Evolutionary conservation across 53 echinoderm and acorn worm species (phyloP).

Genomic region (Zoroaster sp.): DNA sequence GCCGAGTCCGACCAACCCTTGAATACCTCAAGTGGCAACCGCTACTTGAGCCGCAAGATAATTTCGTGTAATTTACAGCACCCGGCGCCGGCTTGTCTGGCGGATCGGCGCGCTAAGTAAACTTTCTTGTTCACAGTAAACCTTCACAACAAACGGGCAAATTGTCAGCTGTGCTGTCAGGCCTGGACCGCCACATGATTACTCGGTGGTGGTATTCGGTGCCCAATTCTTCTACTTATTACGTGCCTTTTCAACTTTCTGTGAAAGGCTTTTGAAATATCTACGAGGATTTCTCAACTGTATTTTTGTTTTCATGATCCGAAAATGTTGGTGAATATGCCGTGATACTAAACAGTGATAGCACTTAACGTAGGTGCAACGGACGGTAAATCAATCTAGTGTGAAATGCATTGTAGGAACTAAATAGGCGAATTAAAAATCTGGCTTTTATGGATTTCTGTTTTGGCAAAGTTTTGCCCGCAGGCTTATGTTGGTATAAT

Average conservation of each 20-base stretch:
- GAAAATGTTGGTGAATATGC: not conserved
- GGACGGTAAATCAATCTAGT: not conserved
- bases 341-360: not conserved
- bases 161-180: conserved; percentile 24
- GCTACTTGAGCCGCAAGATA: conserved; percentile 42
- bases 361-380: not conserved
- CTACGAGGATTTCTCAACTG: not conserved
- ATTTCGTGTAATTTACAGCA: conserved; percentile 44
- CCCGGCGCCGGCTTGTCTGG: conserved; percentile 41
- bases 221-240: not conserved
- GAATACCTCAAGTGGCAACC: conserved; percentile 38
- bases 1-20: conserved; percentile 15
- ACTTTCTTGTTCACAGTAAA: conserved; percentile 6
- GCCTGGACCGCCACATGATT: not conserved
- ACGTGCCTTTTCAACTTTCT: not conserved
- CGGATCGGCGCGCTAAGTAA: conserved; percentile 23
- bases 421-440: not conserved
- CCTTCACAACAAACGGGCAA: conserved; percentile 29
- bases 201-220: not conserved
- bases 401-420: not conserved
- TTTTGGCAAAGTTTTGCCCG: not conserved
- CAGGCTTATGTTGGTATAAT: not conserved
- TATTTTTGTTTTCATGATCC: not conserved
- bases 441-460: not conserved
- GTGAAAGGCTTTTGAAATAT: not conserved